Evolutionary conservation across 2,888 invertebrate species (phyloP).

Genomic region (Carabus problematicus): DNA sequence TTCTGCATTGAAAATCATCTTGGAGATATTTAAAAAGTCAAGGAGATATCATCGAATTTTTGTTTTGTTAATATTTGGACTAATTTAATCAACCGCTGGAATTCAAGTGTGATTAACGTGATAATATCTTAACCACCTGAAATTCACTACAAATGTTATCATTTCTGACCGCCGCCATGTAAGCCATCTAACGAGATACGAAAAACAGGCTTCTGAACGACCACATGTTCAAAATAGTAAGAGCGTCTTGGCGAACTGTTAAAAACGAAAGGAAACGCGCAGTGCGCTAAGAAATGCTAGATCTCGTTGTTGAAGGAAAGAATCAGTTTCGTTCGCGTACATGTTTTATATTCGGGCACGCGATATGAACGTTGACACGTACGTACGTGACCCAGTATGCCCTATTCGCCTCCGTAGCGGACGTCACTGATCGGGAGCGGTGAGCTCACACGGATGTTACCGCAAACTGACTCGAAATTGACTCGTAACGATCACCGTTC

Average conservation of each 20-base stretch:
- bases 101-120: too few relatives aligned
- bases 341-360: conserved; percentile 11
- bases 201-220: too few relatives aligned
- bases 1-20: too few relatives aligned
- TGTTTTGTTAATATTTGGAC: too few relatives aligned
- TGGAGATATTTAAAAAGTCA: too few relatives aligned
- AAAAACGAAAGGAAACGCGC: not conserved
- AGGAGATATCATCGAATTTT: too few relatives aligned
- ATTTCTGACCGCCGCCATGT: too few relatives aligned
- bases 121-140: too few relatives aligned
- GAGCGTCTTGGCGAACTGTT: not conserved
- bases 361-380: not conserved
- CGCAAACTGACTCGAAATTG: conserved; percentile 54
- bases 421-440: conserved; percentile 48
- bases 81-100: too few relatives aligned
- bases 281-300: not conserved
- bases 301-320: not conserved
- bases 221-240: too few relatives aligned
- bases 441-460: conserved; percentile 50
- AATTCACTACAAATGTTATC: too few relatives aligned
- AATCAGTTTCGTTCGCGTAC: conserved; percentile 5
- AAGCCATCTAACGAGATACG: too few relatives aligned
- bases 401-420: conserved; percentile 37
- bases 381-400: conserved; percentile 1
- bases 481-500: conserved; percentile 53